Evolutionary conservation across 1,140 invertebrate genomes (phyloP).

Genomic region (Tetramorium alpestre): DNA sequence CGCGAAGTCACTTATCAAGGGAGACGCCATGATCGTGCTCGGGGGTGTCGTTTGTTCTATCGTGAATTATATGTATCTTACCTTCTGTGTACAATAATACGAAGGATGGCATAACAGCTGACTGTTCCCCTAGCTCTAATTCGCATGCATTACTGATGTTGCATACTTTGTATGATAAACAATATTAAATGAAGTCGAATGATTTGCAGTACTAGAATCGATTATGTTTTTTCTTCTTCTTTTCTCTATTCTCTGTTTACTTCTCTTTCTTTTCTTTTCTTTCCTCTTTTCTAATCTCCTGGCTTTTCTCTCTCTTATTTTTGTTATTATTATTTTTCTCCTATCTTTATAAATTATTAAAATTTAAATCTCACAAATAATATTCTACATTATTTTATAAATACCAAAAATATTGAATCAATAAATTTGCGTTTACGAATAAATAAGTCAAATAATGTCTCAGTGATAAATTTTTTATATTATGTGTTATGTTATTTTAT

Average conservation of each 20-base stretch:
- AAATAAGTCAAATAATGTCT: background rate
- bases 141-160: constrained; percentile 64
- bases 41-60: constrained; percentile 70
- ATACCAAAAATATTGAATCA: constrained; percentile 16
- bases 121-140: constrained; percentile 65
- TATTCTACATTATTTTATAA: background rate
- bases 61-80: constrained; percentile 62
- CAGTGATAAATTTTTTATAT: background rate
- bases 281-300: background rate
- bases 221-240: background rate
- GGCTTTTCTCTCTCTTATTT: constrained; percentile 26
- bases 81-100: constrained; percentile 65
- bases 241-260: constrained; percentile 52
- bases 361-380: background rate
- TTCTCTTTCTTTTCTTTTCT: constrained; percentile 4
- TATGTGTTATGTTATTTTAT: background rate
- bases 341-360: background rate
- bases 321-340: constrained; percentile 18
- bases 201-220: constrained; percentile 65
- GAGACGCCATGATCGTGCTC: constrained; percentile 51
- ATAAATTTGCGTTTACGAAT: constrained; percentile 17
- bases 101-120: constrained; percentile 67
- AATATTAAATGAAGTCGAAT: constrained; percentile 77
- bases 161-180: constrained; percentile 63
- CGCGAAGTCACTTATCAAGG: constrained; percentile 61